Conservation (phyloP, 2,888 invertebrate genomes). For the Andrena marginata region DNA sequence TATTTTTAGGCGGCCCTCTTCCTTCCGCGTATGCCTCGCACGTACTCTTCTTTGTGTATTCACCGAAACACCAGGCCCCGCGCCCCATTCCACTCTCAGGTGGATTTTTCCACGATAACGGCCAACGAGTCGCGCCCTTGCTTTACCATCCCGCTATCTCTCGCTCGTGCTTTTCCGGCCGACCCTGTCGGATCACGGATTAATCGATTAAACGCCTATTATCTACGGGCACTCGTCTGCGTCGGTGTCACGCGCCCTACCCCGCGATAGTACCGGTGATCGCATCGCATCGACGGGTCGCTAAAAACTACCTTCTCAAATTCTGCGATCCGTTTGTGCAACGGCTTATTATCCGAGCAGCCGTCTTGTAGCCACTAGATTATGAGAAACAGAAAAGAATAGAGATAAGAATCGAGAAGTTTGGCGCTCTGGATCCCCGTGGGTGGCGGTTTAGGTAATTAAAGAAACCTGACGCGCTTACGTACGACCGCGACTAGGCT, state of each 20-base stretch:
- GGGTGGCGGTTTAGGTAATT: slow-evolving; percentile 31
- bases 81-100: not conserved
- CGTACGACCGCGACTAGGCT: slow-evolving; percentile 34
- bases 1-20: slow-evolving; percentile 64
- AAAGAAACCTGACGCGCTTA: slow-evolving; percentile 29
- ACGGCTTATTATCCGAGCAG: no score
- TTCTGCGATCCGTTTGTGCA: not conserved
- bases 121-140: not conserved
- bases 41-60: slow-evolving; percentile 63
- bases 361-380: no score
- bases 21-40: slow-evolving; percentile 58
- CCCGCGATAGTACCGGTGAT: no score
- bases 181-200: not conserved
- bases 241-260: not conserved
- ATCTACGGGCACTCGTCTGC: not conserved
- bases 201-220: slow-evolving; percentile 13
- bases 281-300: not conserved
- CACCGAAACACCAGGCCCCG: slow-evolving; percentile 27
- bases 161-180: not conserved
- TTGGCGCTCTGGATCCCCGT: no score
- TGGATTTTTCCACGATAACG: slow-evolving; percentile 41
- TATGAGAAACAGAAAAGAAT: no score
- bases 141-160: not conserved
- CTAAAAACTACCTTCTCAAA: not conserved
- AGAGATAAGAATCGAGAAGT: no score